These are phyloP conservation scores for Margarornis squamiger DNA, from an alignment of 2,797 vertebrate genomes.

Conservation along the genomic window DNA sequence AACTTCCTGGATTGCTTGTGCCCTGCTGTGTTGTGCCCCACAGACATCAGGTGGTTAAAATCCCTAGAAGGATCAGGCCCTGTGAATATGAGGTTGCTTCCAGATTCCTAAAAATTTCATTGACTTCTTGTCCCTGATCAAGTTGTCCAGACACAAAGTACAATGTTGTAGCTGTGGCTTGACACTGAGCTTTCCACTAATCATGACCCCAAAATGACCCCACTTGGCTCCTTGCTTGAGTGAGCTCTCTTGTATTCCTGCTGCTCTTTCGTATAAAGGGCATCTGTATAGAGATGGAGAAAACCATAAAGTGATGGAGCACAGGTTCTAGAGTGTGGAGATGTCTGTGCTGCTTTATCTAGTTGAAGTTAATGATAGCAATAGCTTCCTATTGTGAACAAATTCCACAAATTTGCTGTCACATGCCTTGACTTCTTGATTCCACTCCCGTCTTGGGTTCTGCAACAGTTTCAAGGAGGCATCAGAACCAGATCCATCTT, in stretches of 20 bases:
- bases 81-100: rapidly evolving
- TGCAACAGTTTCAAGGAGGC: neutral
- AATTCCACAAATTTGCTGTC: neutral
- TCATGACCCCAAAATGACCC: neutral
- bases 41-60: neutral
- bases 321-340: neutral
- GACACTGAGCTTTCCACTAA: neutral
- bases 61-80: neutral
- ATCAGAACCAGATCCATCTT: neutral
- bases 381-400: neutral
- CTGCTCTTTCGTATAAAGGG: neutral
- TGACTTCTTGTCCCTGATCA: neutral
- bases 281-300: neutral
- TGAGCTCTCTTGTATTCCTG: neutral
- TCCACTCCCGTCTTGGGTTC: neutral
- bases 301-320: neutral
- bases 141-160: neutral
- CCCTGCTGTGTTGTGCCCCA: neutral
- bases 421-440: neutral
- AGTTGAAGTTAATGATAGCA: neutral
- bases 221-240: rapidly evolving
- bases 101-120: neutral
- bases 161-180: neutral
- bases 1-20: neutral
- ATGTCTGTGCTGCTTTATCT: neutral